These are phyloP conservation scores for Dyspetes luteomarginatus DNA, from an alignment of 2,888 invertebrate genomes.

Conservation along the genomic window DNA sequence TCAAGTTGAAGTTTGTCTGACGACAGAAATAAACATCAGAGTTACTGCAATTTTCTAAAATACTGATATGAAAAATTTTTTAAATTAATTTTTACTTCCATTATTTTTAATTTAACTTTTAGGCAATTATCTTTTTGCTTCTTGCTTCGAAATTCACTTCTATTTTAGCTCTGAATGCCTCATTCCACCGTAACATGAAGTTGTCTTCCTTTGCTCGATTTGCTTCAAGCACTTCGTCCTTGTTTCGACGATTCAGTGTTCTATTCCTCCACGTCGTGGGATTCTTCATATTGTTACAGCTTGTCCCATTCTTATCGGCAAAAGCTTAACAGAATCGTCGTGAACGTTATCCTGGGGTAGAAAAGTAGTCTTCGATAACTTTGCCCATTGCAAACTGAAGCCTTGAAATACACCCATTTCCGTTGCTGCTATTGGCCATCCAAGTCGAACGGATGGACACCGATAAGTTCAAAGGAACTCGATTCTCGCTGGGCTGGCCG, in stretches of 20 bases:
- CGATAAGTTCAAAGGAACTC: conserved; percentile 52
- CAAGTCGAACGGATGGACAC: conserved; percentile 15
- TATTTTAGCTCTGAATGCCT: background rate
- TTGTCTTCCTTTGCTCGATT: background rate
- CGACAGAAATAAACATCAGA: too few relatives aligned
- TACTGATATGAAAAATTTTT: too few relatives aligned
- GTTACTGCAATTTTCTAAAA: too few relatives aligned
- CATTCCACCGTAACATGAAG: background rate
- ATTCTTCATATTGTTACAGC: conserved; percentile 5
- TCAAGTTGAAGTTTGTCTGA: too few relatives aligned
- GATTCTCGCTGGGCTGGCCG: conserved; percentile 30
- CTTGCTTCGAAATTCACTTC: background rate
- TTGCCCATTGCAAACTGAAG: conserved; percentile 13
- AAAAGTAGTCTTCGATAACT: conserved; percentile 19
- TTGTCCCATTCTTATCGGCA: conserved; percentile 12
- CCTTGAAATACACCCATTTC: conserved; percentile 14
- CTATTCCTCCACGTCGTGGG: background rate
- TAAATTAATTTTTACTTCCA: too few relatives aligned
- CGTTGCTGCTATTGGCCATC: background rate
- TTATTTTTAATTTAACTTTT: too few relatives aligned
- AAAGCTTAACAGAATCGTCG: conserved; percentile 34
- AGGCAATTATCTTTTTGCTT: too few relatives aligned
- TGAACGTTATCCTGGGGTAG: conserved; percentile 30
- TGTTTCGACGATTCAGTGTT: background rate
- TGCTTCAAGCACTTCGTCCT: background rate